Base-by-base conservation (phyloP, 2,888 invertebrate species). In the Siphonodentalium dalli region DNA sequence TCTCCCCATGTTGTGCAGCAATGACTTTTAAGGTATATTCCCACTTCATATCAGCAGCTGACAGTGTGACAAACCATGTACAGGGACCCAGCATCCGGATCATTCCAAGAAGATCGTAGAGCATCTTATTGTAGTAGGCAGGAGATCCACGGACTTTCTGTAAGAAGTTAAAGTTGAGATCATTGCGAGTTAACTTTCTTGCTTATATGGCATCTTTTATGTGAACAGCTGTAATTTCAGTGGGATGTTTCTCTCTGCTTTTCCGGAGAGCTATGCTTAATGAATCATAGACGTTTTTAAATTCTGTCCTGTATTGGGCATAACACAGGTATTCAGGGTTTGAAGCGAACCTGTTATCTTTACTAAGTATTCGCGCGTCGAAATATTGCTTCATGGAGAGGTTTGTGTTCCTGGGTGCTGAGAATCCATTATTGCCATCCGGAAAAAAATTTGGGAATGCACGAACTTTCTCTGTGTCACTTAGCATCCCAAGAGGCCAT, bases 251-350 rank as follows among this genome's bases (percentile, higher is more conserved):
- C 13, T 15, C n/a, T 43, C 33, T 13, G 13, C 31, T n/a, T 27
- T 44, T 51, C 15, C 44, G 11, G 20, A 44, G n/a, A 24, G 51
- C 51, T 21, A 51, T 31, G 18, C 20, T n/a, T 21, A 39, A 18
- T 31, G 23, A 23, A 23, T 24, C 24, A 33, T 26, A 29, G 8
- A 45, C 26, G 24, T 51, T 18, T 6, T 51, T 44, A 15, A 28
- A 24, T 33, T 51, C 51, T n/a, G 21, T 23, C 9, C 23, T 11
- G 23, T 31, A 51, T 24, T 51, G 51, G 26, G 27, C 18, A 26
- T 46, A 52, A 21, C 45, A 52, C 18, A 52, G 45, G 34, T 52
- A 52, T 11, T 52, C 27, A 21, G 40, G 24, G 28, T 52, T 35
- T 27, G 23, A 34, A 27, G 52, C 39, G 35, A 52, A 52, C 40